Conservation (phyloP, 2,888 invertebrate species). For the Oscheius sp. region DNA sequence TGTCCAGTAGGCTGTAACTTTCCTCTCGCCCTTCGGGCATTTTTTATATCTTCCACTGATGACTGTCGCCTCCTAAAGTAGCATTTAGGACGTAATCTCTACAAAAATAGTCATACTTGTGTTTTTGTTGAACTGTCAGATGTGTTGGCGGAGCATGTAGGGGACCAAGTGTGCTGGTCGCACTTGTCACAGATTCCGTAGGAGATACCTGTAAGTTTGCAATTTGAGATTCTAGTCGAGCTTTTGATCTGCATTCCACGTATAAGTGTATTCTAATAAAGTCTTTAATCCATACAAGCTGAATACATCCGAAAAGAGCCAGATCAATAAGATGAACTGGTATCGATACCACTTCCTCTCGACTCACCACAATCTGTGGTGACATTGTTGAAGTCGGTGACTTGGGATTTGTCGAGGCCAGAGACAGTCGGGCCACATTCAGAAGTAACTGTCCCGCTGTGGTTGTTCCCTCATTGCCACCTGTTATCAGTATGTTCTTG, state of each 20-base stretch:
- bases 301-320: too few relatives aligned
- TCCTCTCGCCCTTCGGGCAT: slow-evolving; percentile 51
- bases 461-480: slow-evolving; percentile 53
- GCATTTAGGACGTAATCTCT: background rate
- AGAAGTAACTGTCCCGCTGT: slow-evolving; percentile 53
- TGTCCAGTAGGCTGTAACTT: slow-evolving; percentile 37
- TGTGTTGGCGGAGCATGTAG: slow-evolving; percentile 26
- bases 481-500: slow-evolving; percentile 50
- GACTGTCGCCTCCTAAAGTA: slow-evolving; percentile 45
- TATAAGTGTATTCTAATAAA: background rate
- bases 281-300: too few relatives aligned
- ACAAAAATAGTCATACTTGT: slow-evolving; percentile 1
- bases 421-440: slow-evolving; percentile 51
- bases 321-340: too few relatives aligned
- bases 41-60: slow-evolving; percentile 59
- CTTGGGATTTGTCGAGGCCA: slow-evolving; percentile 31
- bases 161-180: slow-evolving; percentile 17
- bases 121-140: slow-evolving; percentile 21
- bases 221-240: background rate
- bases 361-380: slow-evolving; percentile 30
- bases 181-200: slow-evolving; percentile 24
- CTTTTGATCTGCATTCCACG: slow-evolving; percentile 2
- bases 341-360: background rate
- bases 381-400: slow-evolving; percentile 20
- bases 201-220: slow-evolving; percentile 25